Conservation (phyloP, 2,797 vertebrate species). For the Sebastes matsubarae region DNA sequence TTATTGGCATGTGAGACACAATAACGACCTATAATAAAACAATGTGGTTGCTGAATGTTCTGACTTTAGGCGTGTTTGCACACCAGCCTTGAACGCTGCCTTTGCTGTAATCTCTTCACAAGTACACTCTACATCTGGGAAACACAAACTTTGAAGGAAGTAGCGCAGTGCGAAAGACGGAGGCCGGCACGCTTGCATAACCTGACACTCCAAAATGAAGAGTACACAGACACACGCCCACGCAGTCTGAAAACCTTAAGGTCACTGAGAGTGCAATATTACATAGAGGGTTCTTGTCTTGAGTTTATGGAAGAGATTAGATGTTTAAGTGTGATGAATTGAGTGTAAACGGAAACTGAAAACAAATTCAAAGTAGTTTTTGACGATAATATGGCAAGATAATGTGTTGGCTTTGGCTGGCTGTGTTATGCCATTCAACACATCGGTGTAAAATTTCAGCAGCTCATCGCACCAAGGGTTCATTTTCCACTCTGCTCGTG, state of each 20-base stretch:
- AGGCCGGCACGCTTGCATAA: constrained; percentile 34
- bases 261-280: not conserved
- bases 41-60: not conserved
- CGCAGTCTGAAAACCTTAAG: not conserved
- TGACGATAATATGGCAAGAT: not conserved
- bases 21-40: not conserved
- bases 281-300: not conserved
- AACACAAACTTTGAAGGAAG: constrained; percentile 52
- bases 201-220: not conserved
- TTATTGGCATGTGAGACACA: not conserved
- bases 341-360: not conserved
- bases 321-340: not conserved
- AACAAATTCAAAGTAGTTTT: not conserved
- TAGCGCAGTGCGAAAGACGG: constrained; percentile 20
- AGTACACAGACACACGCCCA: not conserved
- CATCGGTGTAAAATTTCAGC: constrained; percentile 49
- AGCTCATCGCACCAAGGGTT: constrained; percentile 41
- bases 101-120: constrained; percentile 42
- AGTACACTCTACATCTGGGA: constrained; percentile 28
- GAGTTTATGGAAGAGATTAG: not conserved
- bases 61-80: constrained; percentile 5
- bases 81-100: not conserved
- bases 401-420: constrained; percentile 23
- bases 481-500: constrained; percentile 26
- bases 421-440: constrained; percentile 32